Evolutionary conservation across 2,797 vertebrate species (phyloP).

Genomic region (Macrochelys suwanniensis): DNA sequence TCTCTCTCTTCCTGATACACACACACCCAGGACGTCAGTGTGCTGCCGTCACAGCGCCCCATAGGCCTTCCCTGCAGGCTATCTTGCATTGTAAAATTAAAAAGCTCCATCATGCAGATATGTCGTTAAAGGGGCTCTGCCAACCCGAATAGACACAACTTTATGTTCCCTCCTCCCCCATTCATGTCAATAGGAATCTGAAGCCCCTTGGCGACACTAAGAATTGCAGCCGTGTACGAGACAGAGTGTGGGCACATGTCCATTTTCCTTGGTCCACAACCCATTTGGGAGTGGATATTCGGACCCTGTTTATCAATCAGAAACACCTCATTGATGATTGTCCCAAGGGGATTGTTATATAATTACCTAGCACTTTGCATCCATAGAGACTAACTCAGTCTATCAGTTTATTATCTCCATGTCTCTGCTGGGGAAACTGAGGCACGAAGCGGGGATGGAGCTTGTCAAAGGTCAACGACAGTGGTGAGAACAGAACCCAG

Average conservation of each 20-base stretch:
- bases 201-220: slow-evolving; percentile 4
- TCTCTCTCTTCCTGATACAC: neutral
- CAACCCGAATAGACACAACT: neutral
- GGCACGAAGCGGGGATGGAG: neutral
- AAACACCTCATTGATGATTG: neutral
- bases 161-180: neutral
- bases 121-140: neutral
- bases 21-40: neutral
- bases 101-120: neutral
- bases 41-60: neutral
- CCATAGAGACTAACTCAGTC: neutral
- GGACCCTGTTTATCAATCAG: neutral
- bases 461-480: neutral
- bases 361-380: neutral
- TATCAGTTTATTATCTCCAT: neutral
- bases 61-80: neutral
- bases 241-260: neutral
- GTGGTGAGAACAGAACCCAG: neutral
- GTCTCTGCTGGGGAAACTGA: neutral
- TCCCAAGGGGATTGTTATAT: neutral
- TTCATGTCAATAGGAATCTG: slow-evolving; percentile 31
- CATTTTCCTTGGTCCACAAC: neutral
- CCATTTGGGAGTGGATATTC: neutral
- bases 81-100: neutral
- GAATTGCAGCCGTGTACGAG: neutral